phyloP scores from a whole-genome alignment of 2,113 vertebrate species.

The Callocephalon fimbriatum region DNA sequence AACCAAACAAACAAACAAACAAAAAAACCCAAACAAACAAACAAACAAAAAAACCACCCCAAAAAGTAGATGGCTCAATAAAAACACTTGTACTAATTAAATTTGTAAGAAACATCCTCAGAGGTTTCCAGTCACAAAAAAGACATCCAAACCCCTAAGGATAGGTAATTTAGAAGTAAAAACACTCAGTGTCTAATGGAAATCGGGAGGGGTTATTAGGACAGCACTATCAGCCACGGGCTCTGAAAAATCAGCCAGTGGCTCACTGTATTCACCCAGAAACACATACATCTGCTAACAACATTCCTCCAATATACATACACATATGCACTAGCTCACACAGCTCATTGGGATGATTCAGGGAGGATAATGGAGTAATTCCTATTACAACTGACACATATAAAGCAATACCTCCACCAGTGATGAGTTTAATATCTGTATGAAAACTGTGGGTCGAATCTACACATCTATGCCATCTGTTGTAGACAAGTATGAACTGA shows the following conservation, averaged over 20 bases:
- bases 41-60: not conserved
- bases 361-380: not conserved
- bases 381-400: not conserved
- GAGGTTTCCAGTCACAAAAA: not conserved
- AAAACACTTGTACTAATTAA: not conserved
- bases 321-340: not conserved
- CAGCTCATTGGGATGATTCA: not conserved
- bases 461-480: not conserved
- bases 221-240: not conserved
- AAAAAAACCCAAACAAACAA: not conserved
- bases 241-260: not conserved
- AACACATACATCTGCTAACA: not conserved
- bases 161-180: not conserved
- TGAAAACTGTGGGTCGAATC: not conserved
- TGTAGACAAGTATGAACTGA: not conserved
- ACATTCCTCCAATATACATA: not conserved
- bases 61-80: not conserved
- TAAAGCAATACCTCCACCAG: not conserved
- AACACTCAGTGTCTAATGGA: not conserved
- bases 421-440: not conserved
- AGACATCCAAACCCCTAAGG: accelerated
- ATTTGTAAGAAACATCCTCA: not conserved
- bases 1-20: not conserved
- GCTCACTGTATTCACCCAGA: not conserved
- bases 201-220: not conserved